Percentiles rank a stretch among this genome's conserved stretches.
These are phyloP conservation scores for Zoanthus sansibaricus DNA, from an alignment of 92 coral and sea anemone species.

Conservation along the genomic window DNA sequence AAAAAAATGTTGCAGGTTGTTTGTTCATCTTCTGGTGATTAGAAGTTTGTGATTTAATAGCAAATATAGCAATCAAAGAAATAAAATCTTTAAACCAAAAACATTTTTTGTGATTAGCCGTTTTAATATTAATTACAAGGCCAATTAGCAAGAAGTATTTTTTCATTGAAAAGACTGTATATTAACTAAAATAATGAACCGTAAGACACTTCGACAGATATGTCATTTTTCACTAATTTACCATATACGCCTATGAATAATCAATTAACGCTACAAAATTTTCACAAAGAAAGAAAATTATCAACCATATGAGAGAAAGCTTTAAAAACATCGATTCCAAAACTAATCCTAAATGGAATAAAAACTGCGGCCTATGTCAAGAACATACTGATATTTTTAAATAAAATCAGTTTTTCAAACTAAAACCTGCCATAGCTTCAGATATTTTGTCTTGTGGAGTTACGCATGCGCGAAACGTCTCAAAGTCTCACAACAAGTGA, in stretches of 20 bases:
- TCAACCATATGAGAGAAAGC: background rate
- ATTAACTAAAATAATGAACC: background rate
- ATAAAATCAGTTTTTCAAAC: too few relatives aligned
- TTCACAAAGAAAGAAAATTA: background rate
- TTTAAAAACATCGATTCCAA: background rate
- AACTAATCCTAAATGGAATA: background rate
- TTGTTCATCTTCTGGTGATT: background rate
- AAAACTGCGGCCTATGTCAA: background rate
- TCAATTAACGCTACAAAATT: slow-evolving; percentile 3
- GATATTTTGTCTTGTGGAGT: too few relatives aligned
- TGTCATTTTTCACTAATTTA: slow-evolving; percentile 37
- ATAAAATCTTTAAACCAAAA: background rate
- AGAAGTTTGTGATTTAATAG: background rate
- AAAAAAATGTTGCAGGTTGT: slow-evolving; percentile 8
- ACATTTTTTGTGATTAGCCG: background rate
- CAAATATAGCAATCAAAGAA: background rate
- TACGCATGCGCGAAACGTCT: too few relatives aligned
- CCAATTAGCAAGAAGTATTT: background rate
- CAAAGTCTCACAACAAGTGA: background rate
- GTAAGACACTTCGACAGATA: slow-evolving; percentile 9
- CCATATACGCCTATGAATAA: slow-evolving; percentile 28
- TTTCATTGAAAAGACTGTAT: background rate
- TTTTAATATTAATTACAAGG: background rate
- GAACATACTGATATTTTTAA: too few relatives aligned
- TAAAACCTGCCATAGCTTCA: too few relatives aligned